Conservation (phyloP, 2,797 vertebrate species). For the Cyclopterus lumpus region DNA sequence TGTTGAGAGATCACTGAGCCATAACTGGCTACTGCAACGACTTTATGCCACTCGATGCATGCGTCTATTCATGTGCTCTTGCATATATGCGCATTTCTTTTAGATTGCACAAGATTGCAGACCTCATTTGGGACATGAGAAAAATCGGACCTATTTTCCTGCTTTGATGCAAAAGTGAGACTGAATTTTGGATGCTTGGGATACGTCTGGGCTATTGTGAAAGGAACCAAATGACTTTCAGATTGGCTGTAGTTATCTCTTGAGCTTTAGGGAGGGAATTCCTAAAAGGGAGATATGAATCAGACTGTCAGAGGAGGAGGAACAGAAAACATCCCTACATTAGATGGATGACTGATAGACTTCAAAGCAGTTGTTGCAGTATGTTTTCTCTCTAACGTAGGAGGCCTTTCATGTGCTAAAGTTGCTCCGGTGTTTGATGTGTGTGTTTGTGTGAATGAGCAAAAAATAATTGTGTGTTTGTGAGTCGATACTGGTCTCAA, state of each 20-base stretch:
- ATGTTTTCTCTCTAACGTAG: constrained; percentile 71
- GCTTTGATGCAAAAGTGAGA: constrained; percentile 74
- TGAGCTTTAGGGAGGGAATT: constrained; percentile 46
- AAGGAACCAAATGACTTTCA: constrained; percentile 65
- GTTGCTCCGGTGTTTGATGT: constrained; percentile 60
- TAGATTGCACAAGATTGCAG: constrained; percentile 69
- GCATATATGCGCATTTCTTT: constrained; percentile 27
- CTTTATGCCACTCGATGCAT: constrained; percentile 22
- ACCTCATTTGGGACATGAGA: constrained; percentile 17
- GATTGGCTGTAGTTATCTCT: constrained; percentile 45
- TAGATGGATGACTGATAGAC: constrained; percentile 73
- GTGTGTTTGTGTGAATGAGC: constrained; percentile 56
- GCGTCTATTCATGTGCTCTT: constrained; percentile 38
- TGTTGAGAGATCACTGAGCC: constrained; percentile 62
- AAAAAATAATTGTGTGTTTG: constrained; percentile 48
- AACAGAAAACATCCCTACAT: constrained; percentile 75
- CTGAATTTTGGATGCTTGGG: constrained; percentile 69
- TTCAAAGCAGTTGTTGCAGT: constrained; percentile 80
- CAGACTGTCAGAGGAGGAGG: constrained; percentile 71
- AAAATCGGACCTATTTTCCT: constrained; percentile 52
- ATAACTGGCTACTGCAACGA: constrained; percentile 57
- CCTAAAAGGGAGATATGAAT: constrained; percentile 71
- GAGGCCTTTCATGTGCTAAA: constrained; percentile 82
- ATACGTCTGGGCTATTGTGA: constrained; percentile 48
- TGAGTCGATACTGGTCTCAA: constrained; percentile 43